A percentile compares a stretch with the other conserved stretches of the same genome.
Conservation (phyloP, 2,113 vertebrate species). For the Gobius niger region DNA sequence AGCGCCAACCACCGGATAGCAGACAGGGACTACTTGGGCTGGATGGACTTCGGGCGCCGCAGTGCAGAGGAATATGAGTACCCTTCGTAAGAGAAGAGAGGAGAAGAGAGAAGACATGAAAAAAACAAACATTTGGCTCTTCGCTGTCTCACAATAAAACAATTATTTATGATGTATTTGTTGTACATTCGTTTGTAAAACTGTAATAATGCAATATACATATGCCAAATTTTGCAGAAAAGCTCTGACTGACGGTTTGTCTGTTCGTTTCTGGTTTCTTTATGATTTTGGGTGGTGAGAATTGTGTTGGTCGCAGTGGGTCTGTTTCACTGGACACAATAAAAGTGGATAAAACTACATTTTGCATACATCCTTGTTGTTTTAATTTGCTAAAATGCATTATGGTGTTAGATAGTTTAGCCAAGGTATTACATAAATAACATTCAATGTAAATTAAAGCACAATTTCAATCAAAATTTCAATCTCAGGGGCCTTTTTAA, state of each 20-base stretch:
- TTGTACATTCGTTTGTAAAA: constrained; percentile 86
- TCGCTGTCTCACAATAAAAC: constrained; percentile 75
- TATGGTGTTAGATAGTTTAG: too few relatives aligned
- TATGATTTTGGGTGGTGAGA: constrained; percentile 45
- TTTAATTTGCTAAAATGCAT: neutral
- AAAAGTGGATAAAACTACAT: constrained; percentile 55
- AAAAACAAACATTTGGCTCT: constrained; percentile 40
- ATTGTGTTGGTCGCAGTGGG: constrained; percentile 29
- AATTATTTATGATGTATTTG: constrained; percentile 83
- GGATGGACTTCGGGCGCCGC: constrained; percentile 99
- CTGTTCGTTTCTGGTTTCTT: constrained; percentile 66
- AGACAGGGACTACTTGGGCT: constrained; percentile 95
- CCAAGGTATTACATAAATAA: too few relatives aligned
- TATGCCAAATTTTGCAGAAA: constrained; percentile 83
- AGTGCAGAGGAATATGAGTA: constrained; percentile 94
- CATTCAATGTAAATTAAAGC: too few relatives aligned
- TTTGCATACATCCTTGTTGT: constrained; percentile 19
- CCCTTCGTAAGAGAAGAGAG: constrained; percentile 79
- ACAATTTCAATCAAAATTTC: too few relatives aligned
- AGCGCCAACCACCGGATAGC: constrained; percentile 88
- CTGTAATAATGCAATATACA: constrained; percentile 81
- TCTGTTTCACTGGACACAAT: constrained; percentile 56
- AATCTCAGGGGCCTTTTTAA: too few relatives aligned
- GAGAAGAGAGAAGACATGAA: constrained; percentile 29
- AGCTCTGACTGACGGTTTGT: constrained; percentile 57